Evolutionary conservation across 2,888 invertebrate genomes (phyloP), one percentile per base, ranked within the genome.

Genomic region (Tenthredo scrophulariae): DNA sequence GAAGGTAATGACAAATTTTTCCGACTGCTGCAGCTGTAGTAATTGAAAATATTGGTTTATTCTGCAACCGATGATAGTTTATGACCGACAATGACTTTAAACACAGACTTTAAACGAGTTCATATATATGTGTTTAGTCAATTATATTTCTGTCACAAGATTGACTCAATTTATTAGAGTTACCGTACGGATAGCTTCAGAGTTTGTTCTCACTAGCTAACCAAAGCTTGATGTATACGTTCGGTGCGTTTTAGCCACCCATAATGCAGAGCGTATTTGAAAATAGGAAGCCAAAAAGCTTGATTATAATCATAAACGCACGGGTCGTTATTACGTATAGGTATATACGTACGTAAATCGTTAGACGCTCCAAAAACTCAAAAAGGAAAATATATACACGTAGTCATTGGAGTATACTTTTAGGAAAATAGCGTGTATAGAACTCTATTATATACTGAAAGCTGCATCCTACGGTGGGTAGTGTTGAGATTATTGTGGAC

Each of bases 101-200:
- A 67, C 67, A 29, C 18, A 26, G 67, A 33, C 29, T 67, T 40
- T 6, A n/a, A 72, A 72, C 33, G 22, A 26, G 18, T 72, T n/a
- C 7, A 40, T 22, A 37, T 7, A 37, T n/a, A 37, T 72, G 3
- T 43, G 37, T 74, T 43, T 1, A 74, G 72, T 29, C 37, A 70
- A 43, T 74, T 43, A 43, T 74, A 43, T 26, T 74, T 26, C 43
- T 40, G 22, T 43, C 40, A 43, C 22, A 13, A 74, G 43, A 74
- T 43, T 40, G n/a, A 74, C 43, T 74, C 72, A 22, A 74, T 74
- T 74, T 74, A 40, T 74, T 13, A 43, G 43, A 40, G 72, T 22
- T 22, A 74, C 40, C 22, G 22, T 43, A 43, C 43, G 13, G 13
- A 74, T 74, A 43, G 43, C 43, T 40, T 74, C 72, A 13, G 6